These are phyloP conservation scores for Cottoperca gobio DNA, from an alignment of 2,797 vertebrate genomes.

Conservation along the genomic window DNA sequence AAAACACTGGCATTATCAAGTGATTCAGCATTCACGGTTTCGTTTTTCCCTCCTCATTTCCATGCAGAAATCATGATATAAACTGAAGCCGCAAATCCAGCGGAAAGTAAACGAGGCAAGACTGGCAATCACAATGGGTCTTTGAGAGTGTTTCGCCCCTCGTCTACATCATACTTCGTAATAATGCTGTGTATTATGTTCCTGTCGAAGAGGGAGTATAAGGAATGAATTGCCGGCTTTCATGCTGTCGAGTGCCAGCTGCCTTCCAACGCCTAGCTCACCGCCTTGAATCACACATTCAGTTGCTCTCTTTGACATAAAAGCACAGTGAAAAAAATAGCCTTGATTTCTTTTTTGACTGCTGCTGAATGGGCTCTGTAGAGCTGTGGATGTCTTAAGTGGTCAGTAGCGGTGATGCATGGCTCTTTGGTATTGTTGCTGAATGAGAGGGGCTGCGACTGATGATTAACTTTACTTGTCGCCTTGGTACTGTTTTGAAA, in stretches of 20 bases:
- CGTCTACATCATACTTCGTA: conserved; percentile 73
- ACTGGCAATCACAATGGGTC: conserved; percentile 77
- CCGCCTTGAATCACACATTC: conserved; percentile 76
- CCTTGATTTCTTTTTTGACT: conserved; percentile 82
- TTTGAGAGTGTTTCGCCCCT: conserved; percentile 75
- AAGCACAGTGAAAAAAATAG: conserved; percentile 79
- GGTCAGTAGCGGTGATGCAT: conserved; percentile 73
- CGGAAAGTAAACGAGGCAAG: conserved; percentile 68
- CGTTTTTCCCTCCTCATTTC: conserved; percentile 59
- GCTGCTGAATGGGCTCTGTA: conserved; percentile 72
- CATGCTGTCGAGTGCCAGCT: conserved; percentile 81
- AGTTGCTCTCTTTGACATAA: conserved; percentile 81
- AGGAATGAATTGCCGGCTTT: conserved; percentile 79
- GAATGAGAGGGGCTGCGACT: conserved; percentile 80
- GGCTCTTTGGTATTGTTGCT: conserved; percentile 77
- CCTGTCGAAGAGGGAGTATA: conserved; percentile 68
- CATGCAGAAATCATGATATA: conserved; percentile 60
- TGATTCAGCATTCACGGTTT: conserved; percentile 62
- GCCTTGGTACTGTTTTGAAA: conserved; percentile 75
- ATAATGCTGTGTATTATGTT: conserved; percentile 77
- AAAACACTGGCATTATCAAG: conserved; percentile 57
- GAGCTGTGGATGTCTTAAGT: conserved; percentile 81
- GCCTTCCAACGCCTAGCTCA: conserved; percentile 77
- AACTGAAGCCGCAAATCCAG: conserved; percentile 67
- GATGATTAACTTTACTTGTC: conserved; percentile 78